Percentiles rank a stretch among this genome's conserved stretches.
Evolutionary conservation across 2,797 vertebrate genomes (phyloP).

Genomic region (Emydoidea blandingii): DNA sequence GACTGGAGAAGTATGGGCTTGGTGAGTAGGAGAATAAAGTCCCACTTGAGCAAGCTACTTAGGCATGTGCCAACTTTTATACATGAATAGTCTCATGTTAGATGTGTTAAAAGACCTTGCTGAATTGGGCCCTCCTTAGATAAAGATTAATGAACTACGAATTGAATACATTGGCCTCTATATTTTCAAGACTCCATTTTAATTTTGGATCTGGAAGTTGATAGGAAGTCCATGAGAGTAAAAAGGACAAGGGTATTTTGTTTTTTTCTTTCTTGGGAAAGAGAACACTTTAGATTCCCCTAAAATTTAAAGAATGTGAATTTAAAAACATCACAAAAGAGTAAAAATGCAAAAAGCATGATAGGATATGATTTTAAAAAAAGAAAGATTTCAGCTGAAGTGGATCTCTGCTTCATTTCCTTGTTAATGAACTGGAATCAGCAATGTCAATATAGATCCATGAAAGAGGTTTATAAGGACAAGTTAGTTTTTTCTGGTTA

Average conservation of each 20-base stretch:
- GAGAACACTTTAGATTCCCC: background rate
- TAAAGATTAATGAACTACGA: background rate
- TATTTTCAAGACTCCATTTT: background rate
- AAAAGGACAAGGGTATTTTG: slow-evolving; percentile 1
- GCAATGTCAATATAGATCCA: too few species aligned
- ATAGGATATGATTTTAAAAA: too few species aligned
- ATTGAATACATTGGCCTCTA: background rate
- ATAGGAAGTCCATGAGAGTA: background rate
- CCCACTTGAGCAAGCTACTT: background rate
- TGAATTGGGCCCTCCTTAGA: background rate
- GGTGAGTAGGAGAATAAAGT: background rate
- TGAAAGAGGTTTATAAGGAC: too few species aligned
- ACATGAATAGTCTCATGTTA: background rate
- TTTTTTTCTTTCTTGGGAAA: background rate
- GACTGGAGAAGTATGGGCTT: background rate
- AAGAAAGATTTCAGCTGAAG: too few species aligned
- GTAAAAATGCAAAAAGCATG: too few species aligned
- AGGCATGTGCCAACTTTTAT: background rate
- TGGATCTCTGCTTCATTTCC: too few species aligned
- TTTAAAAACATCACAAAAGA: too few species aligned
- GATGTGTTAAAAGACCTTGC: background rate
- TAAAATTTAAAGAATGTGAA: too few species aligned
- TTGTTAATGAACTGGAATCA: too few species aligned
- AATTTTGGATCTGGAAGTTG: background rate
- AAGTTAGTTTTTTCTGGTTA: too few species aligned